Evolutionary conservation across 2,797 vertebrate genomes (phyloP), one percentile per base, ranked within the genome.

Genomic region (Brotula barbata): DNA sequence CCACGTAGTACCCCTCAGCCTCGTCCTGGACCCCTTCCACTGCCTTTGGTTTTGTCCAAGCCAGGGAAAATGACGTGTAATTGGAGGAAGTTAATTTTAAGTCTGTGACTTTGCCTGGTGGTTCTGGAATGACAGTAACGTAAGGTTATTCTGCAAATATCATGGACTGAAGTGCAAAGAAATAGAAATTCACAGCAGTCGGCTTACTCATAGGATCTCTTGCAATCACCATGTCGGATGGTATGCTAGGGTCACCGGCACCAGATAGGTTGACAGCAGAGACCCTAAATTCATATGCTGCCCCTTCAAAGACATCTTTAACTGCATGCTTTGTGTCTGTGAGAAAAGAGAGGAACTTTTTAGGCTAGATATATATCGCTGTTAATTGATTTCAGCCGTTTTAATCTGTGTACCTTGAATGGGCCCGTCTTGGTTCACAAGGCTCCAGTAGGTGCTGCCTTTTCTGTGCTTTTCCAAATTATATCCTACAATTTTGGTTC

Each of bases 251-350:
- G 42, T 95, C 91, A 61, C 96, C 94, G 0, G 76, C 45, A 7
- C 96, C 95, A 5, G 93, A 92, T 28, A 92, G 78, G 48, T 93
- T 94, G 66, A 97, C 80, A 1, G 94, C 95, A 8, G 90, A 88
- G 74, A 98, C 93, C 13, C 94, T 89, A 46, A 98, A 98, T 81
- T 94, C 93, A 20, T 96, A 97, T 40, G 90, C 91, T 17, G 90
- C 85, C 3, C 94, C 95, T 15, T 92, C 92, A 75, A 92, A 88
- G 25, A 98, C 47, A 45, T 89, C 88, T 4, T 63, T 88, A 33
- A 94, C 90, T 0, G 83, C 87, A 81, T 83, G 93, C 80, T 88
- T 87, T 90, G 83, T 90, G 37, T 86, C 90, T 93, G 55, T 40
- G 20, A 53, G 64, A 21, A 61, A 40, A 6, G 0, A 1, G 47